A percentile compares a stretch with the other conserved stretches of the same genome.
Evolutionary conservation across 92 coral and sea anemone species (phyloP).

Genomic region (Chrysogorgia sp.): DNA sequence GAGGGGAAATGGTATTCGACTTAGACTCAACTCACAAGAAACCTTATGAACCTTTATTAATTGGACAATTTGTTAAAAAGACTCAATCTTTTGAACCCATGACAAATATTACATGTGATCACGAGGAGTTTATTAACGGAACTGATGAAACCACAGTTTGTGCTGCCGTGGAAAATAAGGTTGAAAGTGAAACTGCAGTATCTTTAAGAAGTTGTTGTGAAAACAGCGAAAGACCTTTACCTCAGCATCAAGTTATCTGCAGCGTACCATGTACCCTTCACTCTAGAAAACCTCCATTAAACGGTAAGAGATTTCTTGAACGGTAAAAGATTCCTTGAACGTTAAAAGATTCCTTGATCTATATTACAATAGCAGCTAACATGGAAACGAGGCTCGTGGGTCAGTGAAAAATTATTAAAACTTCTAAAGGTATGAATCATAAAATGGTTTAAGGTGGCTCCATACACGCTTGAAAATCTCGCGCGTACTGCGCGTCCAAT

Average conservation of each 20-base stretch:
- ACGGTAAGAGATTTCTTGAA: conserved; percentile 63
- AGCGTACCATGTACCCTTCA: conserved; percentile 91
- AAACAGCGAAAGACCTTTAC: conserved; percentile 40
- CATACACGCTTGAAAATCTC: no score
- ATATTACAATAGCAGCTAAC: no score
- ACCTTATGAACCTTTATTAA: conserved; percentile 85
- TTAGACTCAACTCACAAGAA: conserved; percentile 89
- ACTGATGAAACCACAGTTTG: neutral
- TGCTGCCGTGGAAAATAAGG: neutral
- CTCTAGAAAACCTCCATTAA: conserved; percentile 92
- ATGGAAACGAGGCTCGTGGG: no score
- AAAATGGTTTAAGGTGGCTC: no score
- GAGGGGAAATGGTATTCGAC: conserved; percentile 81
- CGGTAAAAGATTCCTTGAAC: conserved; percentile 62
- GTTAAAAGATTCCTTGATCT: conserved; percentile 61
- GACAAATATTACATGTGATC: neutral
- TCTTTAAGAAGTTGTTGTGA: neutral
- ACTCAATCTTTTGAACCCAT: neutral
- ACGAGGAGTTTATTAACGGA: neutral
- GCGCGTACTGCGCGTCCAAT: no score
- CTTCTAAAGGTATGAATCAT: no score
- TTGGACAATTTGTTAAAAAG: conserved; percentile 66
- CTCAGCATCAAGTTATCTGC: conserved; percentile 75
- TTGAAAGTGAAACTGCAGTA: neutral
- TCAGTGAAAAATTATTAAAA: no score